These are phyloP conservation scores for Cephalopachus bancanus DNA, from an alignment of 2,797 vertebrate species.

Conservation along the genomic window DNA sequence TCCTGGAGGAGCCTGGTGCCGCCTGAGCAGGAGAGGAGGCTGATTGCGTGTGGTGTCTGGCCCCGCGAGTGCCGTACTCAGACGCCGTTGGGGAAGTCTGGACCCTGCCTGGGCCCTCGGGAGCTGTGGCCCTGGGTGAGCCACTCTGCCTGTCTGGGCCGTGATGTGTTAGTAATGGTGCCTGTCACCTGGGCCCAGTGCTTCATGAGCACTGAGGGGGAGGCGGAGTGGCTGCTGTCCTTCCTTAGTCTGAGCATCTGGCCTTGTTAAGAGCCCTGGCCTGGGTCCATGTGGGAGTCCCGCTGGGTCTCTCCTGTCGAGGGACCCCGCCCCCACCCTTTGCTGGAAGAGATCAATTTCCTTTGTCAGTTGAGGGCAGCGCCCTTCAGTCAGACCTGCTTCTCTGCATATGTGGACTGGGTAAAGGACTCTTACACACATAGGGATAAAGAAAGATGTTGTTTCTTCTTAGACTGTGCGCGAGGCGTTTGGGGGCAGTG, in stretches of 20 bases:
- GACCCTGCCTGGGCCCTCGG: background rate
- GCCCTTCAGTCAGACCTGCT: background rate
- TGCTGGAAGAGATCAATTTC: background rate
- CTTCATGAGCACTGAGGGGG: background rate
- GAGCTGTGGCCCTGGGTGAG: background rate
- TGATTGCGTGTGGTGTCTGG: background rate
- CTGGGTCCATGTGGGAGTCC: background rate
- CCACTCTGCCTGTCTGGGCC: background rate
- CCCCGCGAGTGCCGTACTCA: background rate
- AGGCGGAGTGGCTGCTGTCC: background rate
- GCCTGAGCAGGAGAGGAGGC: background rate
- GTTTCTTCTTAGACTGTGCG: background rate
- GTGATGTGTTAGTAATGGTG: background rate
- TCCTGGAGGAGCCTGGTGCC: background rate
- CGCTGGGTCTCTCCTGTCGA: background rate
- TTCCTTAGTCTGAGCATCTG: background rate
- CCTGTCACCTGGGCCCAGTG: background rate
- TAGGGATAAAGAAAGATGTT: background rate
- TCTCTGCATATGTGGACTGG: background rate
- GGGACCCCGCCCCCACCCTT: background rate
- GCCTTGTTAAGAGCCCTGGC: background rate
- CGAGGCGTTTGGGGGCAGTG: background rate
- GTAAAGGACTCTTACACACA: background rate
- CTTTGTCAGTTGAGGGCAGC: background rate
- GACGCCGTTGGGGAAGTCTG: background rate